Conservation (phyloP, 1,140 invertebrate genomes). For the Saccostrea cuccullata region DNA sequence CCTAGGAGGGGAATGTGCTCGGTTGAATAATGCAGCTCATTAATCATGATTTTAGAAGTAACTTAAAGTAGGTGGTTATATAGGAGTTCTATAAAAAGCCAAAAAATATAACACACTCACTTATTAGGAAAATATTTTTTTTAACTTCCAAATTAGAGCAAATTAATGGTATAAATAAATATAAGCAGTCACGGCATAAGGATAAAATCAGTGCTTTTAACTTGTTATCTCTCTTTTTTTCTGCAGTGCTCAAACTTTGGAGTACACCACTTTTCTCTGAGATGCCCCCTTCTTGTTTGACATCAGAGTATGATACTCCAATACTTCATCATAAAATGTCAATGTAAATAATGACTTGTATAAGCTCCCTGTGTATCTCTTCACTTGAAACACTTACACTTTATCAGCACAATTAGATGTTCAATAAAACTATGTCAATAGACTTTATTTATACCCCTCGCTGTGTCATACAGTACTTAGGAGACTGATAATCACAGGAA, state of each 20-base stretch:
- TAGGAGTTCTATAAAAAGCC: too few relatives aligned
- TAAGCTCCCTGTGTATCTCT: neutral
- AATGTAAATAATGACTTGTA: neutral
- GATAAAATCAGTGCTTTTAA: too few relatives aligned
- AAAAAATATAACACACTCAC: too few relatives aligned
- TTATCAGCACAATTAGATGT: conserved; percentile 9
- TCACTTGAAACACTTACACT: conserved; percentile 12
- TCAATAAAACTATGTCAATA: conserved; percentile 10
- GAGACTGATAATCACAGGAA: neutral
- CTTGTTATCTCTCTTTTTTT: too few relatives aligned
- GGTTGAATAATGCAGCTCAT: neutral
- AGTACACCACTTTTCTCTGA: neutral
- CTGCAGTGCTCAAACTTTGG: too few relatives aligned
- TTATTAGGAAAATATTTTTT: too few relatives aligned
- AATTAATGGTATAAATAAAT: too few relatives aligned
- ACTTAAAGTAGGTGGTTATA: neutral
- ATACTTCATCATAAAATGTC: neutral
- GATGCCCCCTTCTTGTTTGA: neutral
- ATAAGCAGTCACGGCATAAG: too few relatives aligned
- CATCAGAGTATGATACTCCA: neutral
- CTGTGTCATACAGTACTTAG: neutral
- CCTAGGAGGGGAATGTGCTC: neutral
- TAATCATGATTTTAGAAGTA: neutral
- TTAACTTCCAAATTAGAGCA: too few relatives aligned
- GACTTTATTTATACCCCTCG: conserved; percentile 12